phyloP scores from a whole-genome alignment of 2,888 invertebrate genomes.

The Plebejus anna region DNA sequence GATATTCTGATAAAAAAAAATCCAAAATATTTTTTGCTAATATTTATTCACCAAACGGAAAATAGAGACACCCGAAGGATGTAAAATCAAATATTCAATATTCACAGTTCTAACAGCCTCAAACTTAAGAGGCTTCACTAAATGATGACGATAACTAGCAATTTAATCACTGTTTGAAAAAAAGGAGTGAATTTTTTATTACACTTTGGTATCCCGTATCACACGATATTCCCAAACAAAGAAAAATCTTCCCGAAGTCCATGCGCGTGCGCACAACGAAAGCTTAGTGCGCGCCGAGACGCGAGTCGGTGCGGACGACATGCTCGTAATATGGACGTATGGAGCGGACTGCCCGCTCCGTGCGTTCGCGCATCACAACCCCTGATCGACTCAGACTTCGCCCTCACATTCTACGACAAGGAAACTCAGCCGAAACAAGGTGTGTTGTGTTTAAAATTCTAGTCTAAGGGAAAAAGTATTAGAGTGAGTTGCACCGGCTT shows the following conservation, averaged over 20 bases:
- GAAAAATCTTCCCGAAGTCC: constrained; percentile 50
- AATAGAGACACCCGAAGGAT: no score
- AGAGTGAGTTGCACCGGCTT: no score
- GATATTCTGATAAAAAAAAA: no score
- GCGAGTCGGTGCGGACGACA: constrained; percentile 67
- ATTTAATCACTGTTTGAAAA: no score
- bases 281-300: constrained; percentile 66
- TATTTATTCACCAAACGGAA: no score
- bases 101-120: no score
- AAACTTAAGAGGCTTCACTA: no score
- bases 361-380: constrained; percentile 81
- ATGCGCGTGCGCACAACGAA: constrained; percentile 42
- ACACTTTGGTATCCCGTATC: no score
- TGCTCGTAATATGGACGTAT: constrained; percentile 84
- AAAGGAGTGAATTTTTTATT: no score
- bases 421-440: constrained; percentile 68
- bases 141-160: no score
- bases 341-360: constrained; percentile 83
- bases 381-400: constrained; percentile 87
- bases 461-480: neutral
- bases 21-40: no score
- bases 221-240: constrained; percentile 34
- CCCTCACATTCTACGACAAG: constrained; percentile 88
- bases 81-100: no score
- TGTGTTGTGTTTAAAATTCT: constrained; percentile 43